phyloP scores from a whole-genome alignment of 2,888 invertebrate species.

The Amphimallon solstitiale region DNA sequence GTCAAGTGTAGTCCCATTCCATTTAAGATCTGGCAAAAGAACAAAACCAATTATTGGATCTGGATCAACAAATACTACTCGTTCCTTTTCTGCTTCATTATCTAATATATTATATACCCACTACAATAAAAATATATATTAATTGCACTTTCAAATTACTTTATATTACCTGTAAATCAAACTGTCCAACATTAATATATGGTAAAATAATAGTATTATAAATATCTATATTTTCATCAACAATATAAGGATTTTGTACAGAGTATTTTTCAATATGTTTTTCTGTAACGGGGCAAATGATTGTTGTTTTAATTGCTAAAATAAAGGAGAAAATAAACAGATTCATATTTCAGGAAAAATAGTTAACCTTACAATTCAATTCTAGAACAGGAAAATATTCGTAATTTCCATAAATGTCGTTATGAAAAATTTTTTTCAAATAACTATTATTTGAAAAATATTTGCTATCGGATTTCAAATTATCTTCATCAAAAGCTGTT shows the following conservation, averaged over 20 bases:
- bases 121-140: conserved; percentile 66
- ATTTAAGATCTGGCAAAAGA: conserved; percentile 93
- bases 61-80: conserved; percentile 84
- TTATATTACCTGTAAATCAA: conserved; percentile 77
- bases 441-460: conserved; percentile 72
- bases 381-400: conserved; percentile 69
- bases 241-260: conserved; percentile 75
- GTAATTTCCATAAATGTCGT: conserved; percentile 88
- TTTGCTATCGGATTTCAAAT: conserved; percentile 64
- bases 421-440: conserved; percentile 74
- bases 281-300: conserved; percentile 93
- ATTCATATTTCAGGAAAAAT: neutral
- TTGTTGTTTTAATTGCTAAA: conserved; percentile 84
- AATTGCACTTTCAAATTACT: neutral
- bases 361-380: conserved; percentile 67
- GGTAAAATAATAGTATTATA: conserved; percentile 84
- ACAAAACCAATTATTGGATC: conserved; percentile 86
- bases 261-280: conserved; percentile 91
- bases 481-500: conserved; percentile 77
- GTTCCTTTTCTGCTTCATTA: conserved; percentile 88
- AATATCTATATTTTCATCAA: conserved; percentile 85
- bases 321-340: conserved; percentile 43
- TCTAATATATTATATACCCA: conserved; percentile 98
- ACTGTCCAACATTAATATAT: conserved; percentile 76
- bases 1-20: conserved; percentile 84